These are phyloP conservation scores for Pelosia muscerda DNA, from an alignment of 2,888 invertebrate species.

Conservation along the genomic window DNA sequence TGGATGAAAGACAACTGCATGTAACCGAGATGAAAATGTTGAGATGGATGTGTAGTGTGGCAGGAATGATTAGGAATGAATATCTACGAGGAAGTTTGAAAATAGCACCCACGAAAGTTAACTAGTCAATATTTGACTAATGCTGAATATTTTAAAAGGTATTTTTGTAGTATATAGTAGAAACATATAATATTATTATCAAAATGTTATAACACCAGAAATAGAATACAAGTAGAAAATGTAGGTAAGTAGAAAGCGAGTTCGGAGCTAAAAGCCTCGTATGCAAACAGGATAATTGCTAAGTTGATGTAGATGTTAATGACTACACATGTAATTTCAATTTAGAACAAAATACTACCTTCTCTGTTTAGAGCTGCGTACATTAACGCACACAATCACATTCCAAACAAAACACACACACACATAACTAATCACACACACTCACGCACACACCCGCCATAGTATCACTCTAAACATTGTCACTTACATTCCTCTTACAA, in stretches of 20 bases:
- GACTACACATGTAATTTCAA: background rate
- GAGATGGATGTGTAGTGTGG: too few relatives aligned
- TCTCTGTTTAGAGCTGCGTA: background rate
- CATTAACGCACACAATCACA: background rate
- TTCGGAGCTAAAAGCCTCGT: background rate
- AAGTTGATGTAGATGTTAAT: background rate
- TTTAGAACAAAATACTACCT: background rate
- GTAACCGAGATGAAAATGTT: too few relatives aligned
- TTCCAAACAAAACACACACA: background rate
- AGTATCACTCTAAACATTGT: conserved; percentile 48
- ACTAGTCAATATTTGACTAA: too few relatives aligned
- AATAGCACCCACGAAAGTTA: too few relatives aligned
- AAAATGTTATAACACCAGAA: too few relatives aligned
- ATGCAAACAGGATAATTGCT: background rate
- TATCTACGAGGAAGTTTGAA: too few relatives aligned
- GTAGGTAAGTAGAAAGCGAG: background rate
- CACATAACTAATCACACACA: conserved; percentile 26
- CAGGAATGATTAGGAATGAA: too few relatives aligned
- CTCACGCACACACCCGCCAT: background rate
- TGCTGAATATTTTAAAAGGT: too few relatives aligned
- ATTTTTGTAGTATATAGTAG: too few relatives aligned
- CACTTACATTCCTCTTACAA: conserved; percentile 56
- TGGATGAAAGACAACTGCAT: too few relatives aligned
- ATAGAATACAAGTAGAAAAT: too few relatives aligned
- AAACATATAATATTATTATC: too few relatives aligned